Percentiles rank a stretch among this genome's conserved stretches.
These are phyloP conservation scores for Drosophila eugracilis DNA, from an alignment of 1,140 invertebrate genomes.

Conservation along the genomic window DNA sequence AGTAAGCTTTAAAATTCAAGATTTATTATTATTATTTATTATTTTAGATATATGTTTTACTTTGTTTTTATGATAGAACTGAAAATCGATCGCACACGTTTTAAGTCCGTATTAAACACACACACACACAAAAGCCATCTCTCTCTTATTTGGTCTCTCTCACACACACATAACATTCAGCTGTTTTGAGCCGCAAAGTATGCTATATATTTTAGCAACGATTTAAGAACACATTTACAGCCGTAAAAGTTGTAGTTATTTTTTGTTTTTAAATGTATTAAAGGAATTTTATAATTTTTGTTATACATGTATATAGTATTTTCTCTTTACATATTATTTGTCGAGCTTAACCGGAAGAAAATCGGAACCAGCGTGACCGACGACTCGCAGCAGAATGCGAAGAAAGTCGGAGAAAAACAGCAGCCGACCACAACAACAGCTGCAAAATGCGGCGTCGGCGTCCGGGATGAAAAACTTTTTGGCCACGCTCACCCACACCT, in stretches of 20 bases:
- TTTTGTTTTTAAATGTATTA: neutral
- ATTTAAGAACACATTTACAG: slow-evolving; percentile 1
- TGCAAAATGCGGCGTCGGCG: slow-evolving; percentile 55
- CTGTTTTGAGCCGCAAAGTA: slow-evolving; percentile 63
- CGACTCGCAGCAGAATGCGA: slow-evolving; percentile 70
- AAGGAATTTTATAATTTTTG: slow-evolving; percentile 1
- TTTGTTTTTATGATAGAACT: slow-evolving; percentile 27
- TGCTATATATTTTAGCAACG: slow-evolving; percentile 17
- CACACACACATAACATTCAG: slow-evolving; percentile 30
- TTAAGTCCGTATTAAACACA: slow-evolving; percentile 48
- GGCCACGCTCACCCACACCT: slow-evolving; percentile 8
- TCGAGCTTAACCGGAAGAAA: slow-evolving; percentile 36
- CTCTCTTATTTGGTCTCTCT: slow-evolving; percentile 9
- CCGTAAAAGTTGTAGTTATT: neutral
- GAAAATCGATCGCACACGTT: slow-evolving; percentile 77
- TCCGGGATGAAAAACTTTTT: slow-evolving; percentile 58
- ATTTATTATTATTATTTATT: neutral
- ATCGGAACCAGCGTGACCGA: slow-evolving; percentile 53
- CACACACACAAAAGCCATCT: slow-evolving; percentile 18
- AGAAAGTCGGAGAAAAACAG: slow-evolving; percentile 26
- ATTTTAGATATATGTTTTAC: neutral
- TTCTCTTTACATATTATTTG: slow-evolving; percentile 1
- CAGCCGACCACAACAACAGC: slow-evolving; percentile 62
- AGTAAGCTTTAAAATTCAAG: neutral
- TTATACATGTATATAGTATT: neutral